A percentile compares a stretch with the other conserved stretches of the same genome.
phyloP scores from a whole-genome alignment of 64 coral and sea anemone species.

The Pachyseris speciosa region DNA sequence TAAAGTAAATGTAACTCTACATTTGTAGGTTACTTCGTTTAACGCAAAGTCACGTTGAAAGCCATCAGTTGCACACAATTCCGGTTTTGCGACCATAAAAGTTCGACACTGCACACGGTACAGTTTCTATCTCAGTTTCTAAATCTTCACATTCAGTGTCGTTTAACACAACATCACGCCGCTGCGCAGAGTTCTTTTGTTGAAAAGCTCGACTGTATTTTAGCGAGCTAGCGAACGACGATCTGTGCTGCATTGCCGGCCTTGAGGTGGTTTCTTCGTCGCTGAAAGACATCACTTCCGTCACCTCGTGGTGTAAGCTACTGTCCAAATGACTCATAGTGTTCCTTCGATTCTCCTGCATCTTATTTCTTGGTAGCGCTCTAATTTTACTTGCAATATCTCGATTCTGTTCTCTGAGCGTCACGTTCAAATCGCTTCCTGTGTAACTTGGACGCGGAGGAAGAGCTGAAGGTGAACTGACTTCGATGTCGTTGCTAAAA shows the following conservation, averaged over 20 bases:
- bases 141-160: constrained; percentile 45
- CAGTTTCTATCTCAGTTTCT: background rate
- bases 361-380: background rate
- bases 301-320: background rate
- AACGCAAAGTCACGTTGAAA: too few relatives aligned
- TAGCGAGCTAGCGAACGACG: constrained; percentile 25
- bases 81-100: background rate
- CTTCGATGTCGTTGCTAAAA: background rate
- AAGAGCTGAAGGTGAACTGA: background rate
- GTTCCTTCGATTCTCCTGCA: background rate
- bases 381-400: background rate
- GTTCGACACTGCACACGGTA: background rate
- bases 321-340: background rate
- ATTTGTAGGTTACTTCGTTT: too few relatives aligned
- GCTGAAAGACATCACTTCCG: background rate
- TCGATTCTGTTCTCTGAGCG: background rate
- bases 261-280: background rate
- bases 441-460: background rate
- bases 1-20: too few relatives aligned
- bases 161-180: constrained; percentile 8
- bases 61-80: constrained; percentile 1
- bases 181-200: background rate
- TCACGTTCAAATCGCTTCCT: background rate
- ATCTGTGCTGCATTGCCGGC: constrained; percentile 1
- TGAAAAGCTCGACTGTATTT: constrained; percentile 70